Evolutionary conservation across 2,888 invertebrate genomes (phyloP), one percentile per base, ranked within the genome.

Genomic region (Torymus texanus): DNA sequence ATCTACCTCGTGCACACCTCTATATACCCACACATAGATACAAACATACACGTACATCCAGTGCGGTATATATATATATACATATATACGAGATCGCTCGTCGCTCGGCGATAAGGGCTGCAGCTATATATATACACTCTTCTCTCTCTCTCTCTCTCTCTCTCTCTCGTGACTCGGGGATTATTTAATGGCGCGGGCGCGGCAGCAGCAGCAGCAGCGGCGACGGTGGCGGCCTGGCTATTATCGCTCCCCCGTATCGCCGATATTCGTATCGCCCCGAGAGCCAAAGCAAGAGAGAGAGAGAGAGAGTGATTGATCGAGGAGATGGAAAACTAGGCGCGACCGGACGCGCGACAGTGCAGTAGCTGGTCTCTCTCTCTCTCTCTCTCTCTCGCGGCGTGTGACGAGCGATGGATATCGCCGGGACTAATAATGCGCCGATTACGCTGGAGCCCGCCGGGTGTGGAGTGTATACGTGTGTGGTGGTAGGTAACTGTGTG

Each of bases 321-420:
- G 24, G 73, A 78, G 72, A 67, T 68, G 78, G 61, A 56, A 74
- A 74, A 78, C 55, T 78, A 74, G 78, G 78, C 53, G 78, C 50
- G 75, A 70, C 65, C 70, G 74, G 65, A 75, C 68, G 61, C 55
- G 61, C 12, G 29, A 65, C 53, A 41, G 41, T 41, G 41, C 41
- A 41, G 41, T 41, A 41, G 41, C 29, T 62, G 4, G 41, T 41
- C 62, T 72, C 24, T 56, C 62, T 68, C 12, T 14, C 11, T 68
- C 12, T 14, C 11, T 10, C 14, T 14, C 53, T 18, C 14, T 58
- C 29, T 24, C 21, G 41, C n/a, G 24, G 14, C 53, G 3, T 16
- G 21, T n/a, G 61, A 21, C 56, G 29, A 11, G 18, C 56, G 67
- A 73, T 66, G 21, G 73, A 62, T 67, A 41, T 71, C 59, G 58